Evolutionary conservation across 2,113 vertebrate species (phyloP), one percentile per base, ranked within the genome.

Genomic region (Spermophilus dauricus): DNA sequence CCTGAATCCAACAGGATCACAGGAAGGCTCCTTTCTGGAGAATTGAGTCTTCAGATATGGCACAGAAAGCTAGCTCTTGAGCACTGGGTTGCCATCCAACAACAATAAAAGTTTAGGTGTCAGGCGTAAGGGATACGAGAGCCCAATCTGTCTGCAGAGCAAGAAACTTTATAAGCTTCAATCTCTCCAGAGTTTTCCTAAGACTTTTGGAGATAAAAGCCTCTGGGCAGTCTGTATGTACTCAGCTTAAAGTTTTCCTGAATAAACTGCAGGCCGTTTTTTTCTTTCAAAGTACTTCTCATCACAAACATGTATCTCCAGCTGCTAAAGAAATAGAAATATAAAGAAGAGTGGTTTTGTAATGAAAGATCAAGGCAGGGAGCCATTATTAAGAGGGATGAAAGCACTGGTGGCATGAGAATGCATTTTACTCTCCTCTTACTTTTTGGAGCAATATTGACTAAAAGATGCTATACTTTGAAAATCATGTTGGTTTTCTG

Each of bases 211-310:
- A 84, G 61, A 13, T 37, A 34, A 58, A 30, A 34, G 37, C 16
- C 48, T 88, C 28, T 72, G 10, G 24, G 34, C 4, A 65, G 61
- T 34, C 5, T n/a, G 8, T 2, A 28, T 76, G n/a, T 78, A 26
- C 45, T 85, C 37, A 56, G 20, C 39, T 63, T 69, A 28, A 91
- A 39, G n/a, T 17, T 42, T 75, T 75, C 63, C 17, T 72, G 18
- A 76, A n/a, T 63, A 63, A 89, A 78, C 37, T n/a, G 34, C 61
- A 37, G 5, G n/a, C 77, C 51, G 72, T 58, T 65, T 96, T 97
- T 95, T 93, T 76, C 58, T 65, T 96, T 97, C 56, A 89, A 24
- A 83, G 39, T 39, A 69, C 16, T 56, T 82, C 37, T 88, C 42
- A 4, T 97, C 39, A 82, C 30, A 81, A 53, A 82, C 26, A 30